These are phyloP conservation scores for Sandelia bainsii DNA, from an alignment of 2,797 vertebrate genomes.

Conservation along the genomic window DNA sequence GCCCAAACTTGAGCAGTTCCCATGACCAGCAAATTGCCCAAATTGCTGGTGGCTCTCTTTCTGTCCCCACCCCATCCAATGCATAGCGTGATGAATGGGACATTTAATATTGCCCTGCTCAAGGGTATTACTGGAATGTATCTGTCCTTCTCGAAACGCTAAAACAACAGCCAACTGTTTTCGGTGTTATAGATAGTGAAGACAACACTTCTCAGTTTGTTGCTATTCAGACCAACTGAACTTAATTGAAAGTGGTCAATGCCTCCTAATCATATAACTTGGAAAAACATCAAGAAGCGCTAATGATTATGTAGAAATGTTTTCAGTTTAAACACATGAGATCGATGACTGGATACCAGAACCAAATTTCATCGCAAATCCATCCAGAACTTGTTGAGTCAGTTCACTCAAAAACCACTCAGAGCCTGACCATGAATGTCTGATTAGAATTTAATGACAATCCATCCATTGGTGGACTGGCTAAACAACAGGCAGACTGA, in stretches of 20 bases:
- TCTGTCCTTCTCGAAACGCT: conserved; percentile 50
- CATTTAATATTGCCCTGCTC: conserved; percentile 80
- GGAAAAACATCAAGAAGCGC: not conserved
- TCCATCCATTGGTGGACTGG: not conserved
- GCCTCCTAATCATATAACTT: not conserved
- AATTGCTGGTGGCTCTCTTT: conserved; percentile 60
- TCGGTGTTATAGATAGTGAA: not conserved
- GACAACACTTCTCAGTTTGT: not conserved
- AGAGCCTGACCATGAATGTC: not conserved
- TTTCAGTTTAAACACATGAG: not conserved
- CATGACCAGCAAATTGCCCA: conserved; percentile 70
- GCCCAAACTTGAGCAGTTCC: conserved; percentile 70
- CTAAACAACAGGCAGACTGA: not conserved
- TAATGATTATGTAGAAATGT: not conserved
- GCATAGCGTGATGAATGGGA: conserved; percentile 81
- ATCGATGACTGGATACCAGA: not conserved
- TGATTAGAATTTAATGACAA: not conserved
- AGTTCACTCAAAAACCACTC: not conserved
- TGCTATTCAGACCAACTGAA: rapidly evolving
- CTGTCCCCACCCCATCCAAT: conserved; percentile 50
- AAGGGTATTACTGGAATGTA: conserved; percentile 71
- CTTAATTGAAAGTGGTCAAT: not conserved
- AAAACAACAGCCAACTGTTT: conserved; percentile 20
- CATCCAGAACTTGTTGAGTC: not conserved
- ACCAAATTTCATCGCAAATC: too few species aligned